These are phyloP conservation scores for Etheostoma spectabile DNA, from an alignment of 2,113 vertebrate species.

Conservation along the genomic window DNA sequence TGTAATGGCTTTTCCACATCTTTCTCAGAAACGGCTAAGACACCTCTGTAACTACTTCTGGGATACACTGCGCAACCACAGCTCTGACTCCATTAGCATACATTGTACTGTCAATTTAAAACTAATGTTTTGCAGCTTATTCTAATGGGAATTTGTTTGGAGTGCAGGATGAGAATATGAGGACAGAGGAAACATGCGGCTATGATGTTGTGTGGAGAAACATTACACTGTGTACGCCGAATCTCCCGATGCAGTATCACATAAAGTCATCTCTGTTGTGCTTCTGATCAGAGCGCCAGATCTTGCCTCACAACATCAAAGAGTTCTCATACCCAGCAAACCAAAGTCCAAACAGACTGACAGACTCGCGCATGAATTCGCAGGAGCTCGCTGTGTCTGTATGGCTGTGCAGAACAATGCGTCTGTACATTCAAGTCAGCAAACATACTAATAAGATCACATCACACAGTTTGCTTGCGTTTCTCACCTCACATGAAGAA, in stretches of 20 bases:
- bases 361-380: constrained; percentile 38
- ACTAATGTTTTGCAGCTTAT: constrained; percentile 51
- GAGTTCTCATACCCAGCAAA: constrained; percentile 35
- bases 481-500: constrained; percentile 33
- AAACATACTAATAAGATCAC: constrained; percentile 42
- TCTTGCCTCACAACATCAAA: constrained; percentile 72
- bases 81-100: constrained; percentile 55
- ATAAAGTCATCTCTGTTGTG: constrained; percentile 61
- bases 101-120: constrained; percentile 68
- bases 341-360: constrained; percentile 35
- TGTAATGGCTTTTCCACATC: constrained; percentile 71
- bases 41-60: constrained; percentile 72
- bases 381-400: constrained; percentile 38
- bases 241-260: constrained; percentile 39
- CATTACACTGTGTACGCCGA: constrained; percentile 30
- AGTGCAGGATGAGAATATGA: constrained; percentile 29
- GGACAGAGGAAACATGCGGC: constrained; percentile 35
- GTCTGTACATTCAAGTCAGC: constrained; percentile 17
- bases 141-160: constrained; percentile 64
- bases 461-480: constrained; percentile 21
- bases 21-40: constrained; percentile 61
- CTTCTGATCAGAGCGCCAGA: constrained; percentile 68
- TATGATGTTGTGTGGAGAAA: constrained; percentile 18
- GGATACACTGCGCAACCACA: constrained; percentile 43
- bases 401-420: constrained; percentile 6